Conservation (phyloP, 2,113 vertebrate species). For the Notechis scutatus region DNA sequence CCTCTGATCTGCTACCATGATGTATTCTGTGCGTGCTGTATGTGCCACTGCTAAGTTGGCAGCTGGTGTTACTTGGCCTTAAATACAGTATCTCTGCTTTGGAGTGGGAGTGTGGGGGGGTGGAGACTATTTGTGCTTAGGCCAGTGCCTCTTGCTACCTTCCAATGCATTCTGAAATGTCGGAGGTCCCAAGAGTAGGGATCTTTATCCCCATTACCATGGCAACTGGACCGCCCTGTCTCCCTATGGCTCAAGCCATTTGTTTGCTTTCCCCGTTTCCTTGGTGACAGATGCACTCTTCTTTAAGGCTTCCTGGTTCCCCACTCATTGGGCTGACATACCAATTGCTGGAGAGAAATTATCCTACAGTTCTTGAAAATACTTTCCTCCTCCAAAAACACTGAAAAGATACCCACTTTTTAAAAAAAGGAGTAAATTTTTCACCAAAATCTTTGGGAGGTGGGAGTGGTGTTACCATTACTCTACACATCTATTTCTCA, state of each 20-base stretch:
- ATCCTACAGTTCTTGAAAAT: not conserved
- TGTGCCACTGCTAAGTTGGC: not conserved
- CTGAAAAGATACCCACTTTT: not conserved
- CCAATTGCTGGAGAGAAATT: not conserved
- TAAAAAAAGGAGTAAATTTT: not conserved
- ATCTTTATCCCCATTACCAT: not conserved
- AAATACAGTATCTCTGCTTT: not conserved
- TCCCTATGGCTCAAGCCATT: not conserved
- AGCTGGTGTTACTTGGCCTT: not conserved
- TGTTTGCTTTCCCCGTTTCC: not conserved
- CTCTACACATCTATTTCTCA: not conserved
- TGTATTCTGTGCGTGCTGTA: not conserved
- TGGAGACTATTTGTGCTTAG: not conserved
- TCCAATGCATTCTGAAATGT: not conserved
- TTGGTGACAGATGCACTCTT: not conserved
- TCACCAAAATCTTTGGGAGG: not conserved
- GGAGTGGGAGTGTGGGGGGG: not conserved
- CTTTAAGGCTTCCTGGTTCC: not conserved
- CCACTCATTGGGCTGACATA: not conserved
- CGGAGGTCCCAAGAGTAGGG: not conserved
- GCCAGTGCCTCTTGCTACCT: not conserved
- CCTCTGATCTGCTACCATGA: not conserved
- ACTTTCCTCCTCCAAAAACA: not conserved
- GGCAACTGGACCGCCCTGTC: not conserved
- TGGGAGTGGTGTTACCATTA: not conserved